Percentiles rank a stretch among this genome's conserved stretches.
These are phyloP conservation scores for Pharmacophagus antenor DNA, from an alignment of 2,888 invertebrate genomes.

Conservation along the genomic window DNA sequence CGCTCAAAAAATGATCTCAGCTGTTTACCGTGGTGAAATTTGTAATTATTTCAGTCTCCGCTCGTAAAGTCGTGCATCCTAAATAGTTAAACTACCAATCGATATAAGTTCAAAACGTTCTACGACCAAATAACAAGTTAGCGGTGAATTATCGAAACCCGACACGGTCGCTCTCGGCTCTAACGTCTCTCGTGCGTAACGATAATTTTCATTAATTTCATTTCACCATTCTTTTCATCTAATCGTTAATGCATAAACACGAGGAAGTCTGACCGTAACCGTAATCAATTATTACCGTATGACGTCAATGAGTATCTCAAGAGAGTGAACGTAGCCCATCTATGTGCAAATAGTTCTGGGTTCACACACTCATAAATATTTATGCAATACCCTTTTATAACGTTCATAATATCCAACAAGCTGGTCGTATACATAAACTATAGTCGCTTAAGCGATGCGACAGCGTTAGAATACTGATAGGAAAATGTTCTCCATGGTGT, in stretches of 20 bases:
- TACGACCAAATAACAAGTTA: too few relatives aligned
- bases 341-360: constrained; percentile 32
- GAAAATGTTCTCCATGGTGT: too few relatives aligned
- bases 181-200: too few relatives aligned
- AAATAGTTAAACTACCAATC: too few relatives aligned
- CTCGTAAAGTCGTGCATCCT: too few relatives aligned
- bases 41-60: too few relatives aligned
- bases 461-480: too few relatives aligned
- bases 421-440: constrained; percentile 4
- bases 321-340: constrained; percentile 19
- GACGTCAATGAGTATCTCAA: constrained; percentile 18
- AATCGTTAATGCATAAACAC: neutral
- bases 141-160: too few relatives aligned
- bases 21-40: too few relatives aligned
- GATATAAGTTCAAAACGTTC: too few relatives aligned
- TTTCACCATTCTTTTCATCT: neutral
- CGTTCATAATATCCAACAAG: constrained; percentile 27
- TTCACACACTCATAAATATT: constrained; percentile 36
- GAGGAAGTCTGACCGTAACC: constrained; percentile 5
- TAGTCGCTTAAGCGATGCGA: neutral
- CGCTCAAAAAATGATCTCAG: too few relatives aligned
- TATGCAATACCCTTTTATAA: constrained; percentile 29
- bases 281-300: constrained; percentile 9
- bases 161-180: too few relatives aligned
- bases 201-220: neutral